Evolutionary conservation across 2,888 invertebrate genomes (phyloP), one percentile per base, ranked within the genome.

Genomic region (Drosophila koepferae): DNA sequence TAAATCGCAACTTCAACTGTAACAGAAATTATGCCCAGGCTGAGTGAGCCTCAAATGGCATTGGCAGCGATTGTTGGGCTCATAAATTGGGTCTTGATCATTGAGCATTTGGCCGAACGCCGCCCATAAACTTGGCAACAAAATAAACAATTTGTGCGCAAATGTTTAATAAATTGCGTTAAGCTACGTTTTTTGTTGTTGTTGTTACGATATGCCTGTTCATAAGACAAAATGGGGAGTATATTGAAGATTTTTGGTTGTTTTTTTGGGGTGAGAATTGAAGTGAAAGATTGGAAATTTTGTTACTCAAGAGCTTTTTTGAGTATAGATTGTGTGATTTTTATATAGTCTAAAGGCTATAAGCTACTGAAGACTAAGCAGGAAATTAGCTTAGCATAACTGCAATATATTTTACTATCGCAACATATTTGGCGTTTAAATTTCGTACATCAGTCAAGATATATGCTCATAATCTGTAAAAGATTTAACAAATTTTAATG

Each of bases 131-230:
- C 40, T 69, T 62, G 61, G 70, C 79, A 77, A 86, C 89, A 89
- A 81, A 89, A 86, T 82, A 81, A 89, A 88, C 89, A 85, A 86
- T 85, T 85, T 88, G 83, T 88, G 72, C 55, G 56, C 73, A 72
- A 85, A 72, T 86, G 87, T 62, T 81, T 74, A 86, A 86, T 86
- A 86, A 86, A 86, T 83, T 86, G 84, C 82, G 80, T 82, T 82
- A 82, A 85, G 88, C 86, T 71, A 7, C 38, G 23, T n/a, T 20
- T 38, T 36, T 23, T 16, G 6, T 49, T 12, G n/a, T 20, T 38
- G 28, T 23, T 16, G 10, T 49, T 8, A 28, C 41, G 31, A 6
- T 8, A 23, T 28, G 28, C 34, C 41, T 9, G 18, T n/a, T 31
- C 41, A 2, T 12, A n/a, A 23, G 20, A 3, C 28, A 12, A 7